Evolutionary conservation across 1,140 invertebrate genomes (phyloP), one percentile per base, ranked within the genome.

Genomic region (Stenopsyche tienmushanensis): DNA sequence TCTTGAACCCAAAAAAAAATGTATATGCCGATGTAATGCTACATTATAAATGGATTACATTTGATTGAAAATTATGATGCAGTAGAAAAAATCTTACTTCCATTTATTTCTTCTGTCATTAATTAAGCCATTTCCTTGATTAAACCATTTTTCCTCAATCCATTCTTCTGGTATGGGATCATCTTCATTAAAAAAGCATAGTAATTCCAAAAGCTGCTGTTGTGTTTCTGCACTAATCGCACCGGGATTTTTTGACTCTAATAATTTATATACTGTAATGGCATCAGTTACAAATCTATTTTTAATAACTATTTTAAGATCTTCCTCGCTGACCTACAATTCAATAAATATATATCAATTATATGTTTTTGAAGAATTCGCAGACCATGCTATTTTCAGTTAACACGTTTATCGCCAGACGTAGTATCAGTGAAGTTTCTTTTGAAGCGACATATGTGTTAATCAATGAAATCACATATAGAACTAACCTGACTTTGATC

Each of bases 171-270:
- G 77, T 18, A 84, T 59, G 0, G 83, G 78, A 64, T 91, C 86
- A 52, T 85, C 78, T 67, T 84, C 82, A 78, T 96, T 96, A 70
- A 86, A 90, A 75, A 87, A 96, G 73, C 91, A 93, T 1, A 94
- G 73, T 13, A 96, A 73, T 77, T 96, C 90, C 9, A 96, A 77
- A n/a, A 95, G 77, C 13, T 83, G 76, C 69, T 92, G 85, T 73
- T 87, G 86, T 0, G 85, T 76, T 49, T 86, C 82, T n/a, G 79
- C 71, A 70, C 77, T 82, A 1, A 93, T 74, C 60, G 77, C 77
- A 69, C 83, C 78, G 0, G 83, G 75, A 63, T 82, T 82, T 72
- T 91, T 83, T 1, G 78, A 73, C 62, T 84, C 83, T 47, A 94
- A 76, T 10, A 91, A 76, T 57, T 90, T 82, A 77, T 91, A 95